Evolutionary conservation across 2,888 invertebrate genomes (phyloP).

Genomic region (Sesamia inferens): DNA sequence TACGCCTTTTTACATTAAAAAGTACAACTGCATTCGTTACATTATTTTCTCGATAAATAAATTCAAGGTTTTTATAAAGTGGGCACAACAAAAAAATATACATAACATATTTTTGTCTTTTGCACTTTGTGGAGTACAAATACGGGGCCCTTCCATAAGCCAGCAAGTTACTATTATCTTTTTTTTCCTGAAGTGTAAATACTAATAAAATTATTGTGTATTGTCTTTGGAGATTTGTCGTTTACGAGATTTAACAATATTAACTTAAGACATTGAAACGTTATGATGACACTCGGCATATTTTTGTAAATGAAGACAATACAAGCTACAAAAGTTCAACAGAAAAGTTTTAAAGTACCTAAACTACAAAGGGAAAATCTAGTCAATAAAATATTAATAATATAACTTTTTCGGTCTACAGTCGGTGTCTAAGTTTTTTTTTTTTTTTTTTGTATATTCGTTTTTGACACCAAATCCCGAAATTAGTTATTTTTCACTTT

Average conservation of each 20-base stretch:
- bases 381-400: no score
- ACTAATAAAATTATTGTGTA: background rate
- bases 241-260: background rate
- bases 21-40: background rate
- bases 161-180: constrained; percentile 11
- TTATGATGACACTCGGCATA: no score
- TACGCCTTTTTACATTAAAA: no score
- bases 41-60: background rate
- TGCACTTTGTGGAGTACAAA: background rate
- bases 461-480: no score
- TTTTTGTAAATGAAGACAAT: background rate
- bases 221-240: no score
- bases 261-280: background rate
- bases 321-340: background rate
- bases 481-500: no score
- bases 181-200: constrained; percentile 4
- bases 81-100: constrained; percentile 7
- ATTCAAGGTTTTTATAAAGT: background rate
- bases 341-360: background rate
- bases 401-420: no score
- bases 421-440: no score
- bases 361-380: background rate
- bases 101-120: constrained; percentile 3
- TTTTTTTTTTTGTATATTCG: no score
- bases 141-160: background rate